Percentiles rank a stretch among this genome's conserved stretches.
phyloP scores from a whole-genome alignment of 2,888 invertebrate genomes.

The Nemoura dubitans region DNA sequence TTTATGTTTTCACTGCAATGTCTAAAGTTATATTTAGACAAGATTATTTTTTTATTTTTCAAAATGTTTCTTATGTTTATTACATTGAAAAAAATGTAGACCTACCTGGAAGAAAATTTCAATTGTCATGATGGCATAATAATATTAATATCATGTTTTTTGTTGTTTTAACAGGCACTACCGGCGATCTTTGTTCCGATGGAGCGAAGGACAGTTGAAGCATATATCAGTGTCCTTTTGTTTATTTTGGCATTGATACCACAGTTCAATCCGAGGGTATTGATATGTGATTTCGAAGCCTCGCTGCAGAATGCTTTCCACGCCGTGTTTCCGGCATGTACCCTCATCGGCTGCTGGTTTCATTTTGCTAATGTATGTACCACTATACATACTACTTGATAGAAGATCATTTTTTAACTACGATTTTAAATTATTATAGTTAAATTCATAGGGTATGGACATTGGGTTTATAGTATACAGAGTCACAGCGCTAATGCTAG shows the following conservation, averaged over 20 bases:
- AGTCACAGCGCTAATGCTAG: no score
- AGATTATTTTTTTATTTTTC: no score
- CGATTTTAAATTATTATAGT: no score
- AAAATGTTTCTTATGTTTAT: background rate
- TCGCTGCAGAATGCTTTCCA: background rate
- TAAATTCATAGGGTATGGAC: no score
- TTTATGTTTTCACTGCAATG: no score
- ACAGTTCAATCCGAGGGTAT: background rate
- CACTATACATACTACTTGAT: no score
- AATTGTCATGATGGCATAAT: no score
- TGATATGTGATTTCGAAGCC: slow-evolving; percentile 14
- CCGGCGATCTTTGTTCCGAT: background rate
- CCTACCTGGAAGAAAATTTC: no score
- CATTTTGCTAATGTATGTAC: slow-evolving; percentile 2
- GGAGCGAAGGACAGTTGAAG: background rate
- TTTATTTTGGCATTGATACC: background rate
- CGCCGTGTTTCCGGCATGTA: background rate
- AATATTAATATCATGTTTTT: background rate
- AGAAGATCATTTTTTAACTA: no score
- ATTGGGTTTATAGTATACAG: no score
- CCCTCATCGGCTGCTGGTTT: slow-evolving; percentile 17
- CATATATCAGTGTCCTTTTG: background rate
- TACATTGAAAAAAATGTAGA: no score
- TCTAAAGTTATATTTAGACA: background rate
- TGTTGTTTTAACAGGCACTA: no score